Base-by-base conservation (phyloP, 2,113 vertebrate species). In the Butastur rufipennis region DNA sequence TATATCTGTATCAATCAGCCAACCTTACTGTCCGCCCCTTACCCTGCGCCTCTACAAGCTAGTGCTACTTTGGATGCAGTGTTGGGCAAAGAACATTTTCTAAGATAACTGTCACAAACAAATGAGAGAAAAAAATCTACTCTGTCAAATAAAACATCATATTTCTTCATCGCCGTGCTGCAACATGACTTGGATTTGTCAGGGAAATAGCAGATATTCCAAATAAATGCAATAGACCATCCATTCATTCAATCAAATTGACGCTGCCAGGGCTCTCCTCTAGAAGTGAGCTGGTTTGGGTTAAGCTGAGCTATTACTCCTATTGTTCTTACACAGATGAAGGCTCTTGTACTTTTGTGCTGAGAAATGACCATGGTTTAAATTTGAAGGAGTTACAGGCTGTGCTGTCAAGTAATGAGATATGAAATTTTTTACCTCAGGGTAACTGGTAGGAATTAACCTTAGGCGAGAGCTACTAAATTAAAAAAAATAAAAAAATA, bases 181-280 rank as follows among this genome's bases (percentile, higher is more conserved):
- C 91, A 73, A 63, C 63, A 59, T 11, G 80, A 92, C 95, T 93
- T 10, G 3, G 31, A 53, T 88, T 93, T 93, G 94, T 93, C 94
- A 97, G 83, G 75, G 70, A 92, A 96, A 91, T n/a, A 95, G 87
- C 43, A 93, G 75, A 88, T 83, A 81, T 74, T 95, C 67, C 83
- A 97, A 92, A 95, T 65, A 95, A 95, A 96, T 74, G 42, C 75
- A 95, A 84, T 20, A 74, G 55, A 66, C 77, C 81, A 55, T 75
- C 94, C 88, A 86, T 90, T 95, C 75, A 81, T 58, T 78, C 84
- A 23, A 16, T 65, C 78, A 86, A 85, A 93, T 2, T 9, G 74
- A 61, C 3, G 1, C 21, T 70, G 47, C 32, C 55, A 80, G 34
- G 36, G 50, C 0, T 0, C 31, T 80, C 32, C 53, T 59, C 14